Evolutionary conservation across 2,797 vertebrate species (phyloP), one percentile per base, ranked within the genome.

Genomic region (Sarcoramphus papa): DNA sequence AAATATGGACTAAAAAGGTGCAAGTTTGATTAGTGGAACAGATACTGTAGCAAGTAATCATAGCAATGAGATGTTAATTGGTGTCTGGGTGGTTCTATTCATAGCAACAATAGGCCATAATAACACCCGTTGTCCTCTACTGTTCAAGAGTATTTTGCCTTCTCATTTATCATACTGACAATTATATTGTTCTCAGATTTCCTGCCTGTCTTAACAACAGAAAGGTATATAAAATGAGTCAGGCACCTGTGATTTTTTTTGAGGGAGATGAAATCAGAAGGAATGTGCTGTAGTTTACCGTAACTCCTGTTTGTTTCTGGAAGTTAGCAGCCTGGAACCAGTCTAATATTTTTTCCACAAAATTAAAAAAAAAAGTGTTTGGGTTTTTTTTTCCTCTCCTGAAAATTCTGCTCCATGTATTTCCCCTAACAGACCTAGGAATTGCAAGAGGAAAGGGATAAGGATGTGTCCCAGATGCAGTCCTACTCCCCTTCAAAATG

Each of bases 21-120:
- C 87, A 97, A 95, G 84, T 97, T 95, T 98, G 97, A 98, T 98
- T 97, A 98, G 96, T 97, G 85, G 95, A 98, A 97, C 74, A 97
- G 97, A 97, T 97, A 97, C 95, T 94, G 95, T 97, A 96, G 95
- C 93, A 97, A 97, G 90, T 97, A 98, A 98, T 98, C 97, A 96
- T 95, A 97, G 91, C 62, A 88, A 97, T 96, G 97, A 98, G 96
- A 97, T 98, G 97, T 97, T 98, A 98, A 98, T 97, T 98, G 97
- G 95, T 97, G 95, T 97, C 97, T 98, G 95, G 97, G 86, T 97
- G 93, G 91, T 97, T 98, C 96, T 98, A 97, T 97, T 98, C 96
- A 98, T 96, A 98, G 96, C 91, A 97, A 98, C 96, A 97, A 97
- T 95, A 90, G 93, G 59, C 95, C 82, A 93, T 96, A 97, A 97